Base-by-base conservation (phyloP, 2,888 invertebrate genomes). In the Euzophera pinguis region DNA sequence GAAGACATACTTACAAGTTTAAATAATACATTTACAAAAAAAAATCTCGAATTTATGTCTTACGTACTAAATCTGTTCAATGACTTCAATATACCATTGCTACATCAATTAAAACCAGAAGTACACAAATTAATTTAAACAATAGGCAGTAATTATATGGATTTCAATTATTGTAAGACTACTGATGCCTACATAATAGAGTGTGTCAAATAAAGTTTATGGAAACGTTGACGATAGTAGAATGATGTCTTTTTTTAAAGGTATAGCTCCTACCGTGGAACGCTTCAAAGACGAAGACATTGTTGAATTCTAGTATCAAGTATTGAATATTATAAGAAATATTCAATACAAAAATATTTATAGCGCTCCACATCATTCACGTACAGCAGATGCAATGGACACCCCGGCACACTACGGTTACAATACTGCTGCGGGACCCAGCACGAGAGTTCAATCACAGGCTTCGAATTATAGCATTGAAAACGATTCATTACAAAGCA, bases 271-370 rank as follows among this genome's bases (percentile, higher is more conserved):
- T 53, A 57, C 59, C 43, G 64, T 66, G 38, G 60, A 61, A 52
- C 56, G 53, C 52, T 62, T 63, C 34, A 62, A 56, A 47, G 63
- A 64, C 47, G 61, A 62, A 56, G 61, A 66, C 32, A 60, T 56
- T 56, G 59, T 66, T 54, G 63, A 66, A 52, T 66, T 63, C 49
- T 62, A 66, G 45, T 64, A 61, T 47, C 62, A 62, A 56, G 61
- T 63, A 52, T 49, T 63, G 52, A 54, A 48, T 53, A 56, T 57
- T 53, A 52, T 60, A 47, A 54, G 56, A 58, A 62, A 60, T 49
- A 60, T 60, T 39, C 50, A 60, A 54, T 45, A 47, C 47, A 60
- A 59, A 60, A 59, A 62, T 50, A 53, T 8, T 35, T 49, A 53
- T 50, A 53, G 53, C 53, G 50, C 53, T 27, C 50, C 53, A 53